Base-by-base conservation (phyloP, 2,797 vertebrate genomes). In the Xenentodon cancila region DNA sequence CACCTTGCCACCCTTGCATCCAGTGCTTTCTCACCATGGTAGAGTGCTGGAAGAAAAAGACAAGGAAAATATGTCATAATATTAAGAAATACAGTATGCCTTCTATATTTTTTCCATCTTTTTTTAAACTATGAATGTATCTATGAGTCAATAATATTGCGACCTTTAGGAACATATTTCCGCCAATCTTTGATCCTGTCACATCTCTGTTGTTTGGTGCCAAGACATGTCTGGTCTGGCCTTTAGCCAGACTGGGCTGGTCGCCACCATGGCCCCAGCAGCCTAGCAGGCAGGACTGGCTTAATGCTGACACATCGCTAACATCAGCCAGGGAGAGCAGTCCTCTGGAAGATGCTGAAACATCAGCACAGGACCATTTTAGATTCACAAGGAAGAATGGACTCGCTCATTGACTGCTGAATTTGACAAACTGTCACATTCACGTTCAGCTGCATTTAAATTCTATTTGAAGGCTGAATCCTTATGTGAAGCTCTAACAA, bases 291-390 rank as follows among this genome's bases (percentile, higher is more conserved):
- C 77, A 73, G 72, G 80, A 72, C 82, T 52, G 79, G 88, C 81
- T 81, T 84, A 92, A 79, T 91, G 92, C 92, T 92, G 92, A 92
- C 90, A 90, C 89, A 88, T 84, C 84, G 77, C 85, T 89, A 90
- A 89, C 79, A 88, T 85, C 86, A 83, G 84, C 83, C 85, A 88
- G 85, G 77, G 88, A 83, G 79, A 73, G 72, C 71, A 84, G 82
- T 86, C 84, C 84, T 84, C 82, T 68, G 80, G 81, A 78, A 87
- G 82, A 86, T 71, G 79, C 84, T 82, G 77, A 88, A 90, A 88
- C 87, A 90, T 87, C 88, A 88, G 84, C 84, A 70, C 48, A 79
- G 79, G 84, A 87, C 75, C 84, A 86, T 82, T 88, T 84, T 70
- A 81, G 71, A 77, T 80, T 76, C 67, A 75, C 59, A 70, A 61